These are phyloP conservation scores for Coecobrya sp. DNA, from an alignment of 2,888 invertebrate species.

Conservation along the genomic window DNA sequence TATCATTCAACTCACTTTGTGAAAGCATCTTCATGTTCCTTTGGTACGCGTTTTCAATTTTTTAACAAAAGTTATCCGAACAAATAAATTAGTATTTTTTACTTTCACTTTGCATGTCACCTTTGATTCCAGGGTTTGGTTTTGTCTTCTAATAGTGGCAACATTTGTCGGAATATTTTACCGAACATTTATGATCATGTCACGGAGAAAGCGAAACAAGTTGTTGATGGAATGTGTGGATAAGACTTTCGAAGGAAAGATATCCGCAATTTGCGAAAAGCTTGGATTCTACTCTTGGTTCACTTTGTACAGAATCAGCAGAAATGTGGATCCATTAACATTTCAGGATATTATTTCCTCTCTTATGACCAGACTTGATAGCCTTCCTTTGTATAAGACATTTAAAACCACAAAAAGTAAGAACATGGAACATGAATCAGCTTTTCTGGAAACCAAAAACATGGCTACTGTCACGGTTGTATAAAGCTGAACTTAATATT, in stretches of 20 bases:
- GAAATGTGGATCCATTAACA: conserved; percentile 74
- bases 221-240: conserved; percentile 73
- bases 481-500: not conserved
- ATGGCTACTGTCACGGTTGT: conserved; percentile 53
- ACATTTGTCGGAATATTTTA: conserved; percentile 44
- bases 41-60: conserved; percentile 68
- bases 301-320: conserved; percentile 68
- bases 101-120: not conserved
- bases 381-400: conserved; percentile 37
- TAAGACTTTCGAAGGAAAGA: conserved; percentile 61
- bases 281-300: conserved; percentile 76
- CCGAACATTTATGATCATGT: conserved; percentile 48
- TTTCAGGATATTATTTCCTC: conserved; percentile 77
- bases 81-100: not conserved
- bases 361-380: conserved; percentile 61
- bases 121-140: conserved; percentile 77
- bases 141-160: conserved; percentile 48
- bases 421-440: not conserved
- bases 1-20: conserved; percentile 93
- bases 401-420: conserved; percentile 17
- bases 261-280: conserved; percentile 71
- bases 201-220: conserved; percentile 64
- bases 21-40: conserved; percentile 90
- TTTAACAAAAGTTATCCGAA: not conserved
- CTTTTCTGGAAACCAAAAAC: conserved; percentile 17